phyloP scores from a whole-genome alignment of 2,797 vertebrate genomes.

The Streptopelia turtur region DNA sequence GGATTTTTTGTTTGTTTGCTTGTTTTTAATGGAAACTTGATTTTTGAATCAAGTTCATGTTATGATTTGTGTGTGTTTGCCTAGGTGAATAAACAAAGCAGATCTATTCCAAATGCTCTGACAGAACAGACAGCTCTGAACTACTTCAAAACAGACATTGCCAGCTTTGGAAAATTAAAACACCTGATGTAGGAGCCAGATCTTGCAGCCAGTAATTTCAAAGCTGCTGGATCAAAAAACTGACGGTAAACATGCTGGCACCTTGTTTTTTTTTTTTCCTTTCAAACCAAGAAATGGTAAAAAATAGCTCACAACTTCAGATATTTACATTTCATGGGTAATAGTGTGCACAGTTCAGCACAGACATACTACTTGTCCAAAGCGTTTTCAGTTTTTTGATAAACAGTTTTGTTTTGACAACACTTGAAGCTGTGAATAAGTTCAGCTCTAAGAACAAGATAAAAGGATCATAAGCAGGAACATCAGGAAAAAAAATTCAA shows the following conservation, averaged over 20 bases:
- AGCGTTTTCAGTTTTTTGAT: neutral
- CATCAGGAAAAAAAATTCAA: neutral
- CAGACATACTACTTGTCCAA: rapidly evolving
- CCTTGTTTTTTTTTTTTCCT: neutral
- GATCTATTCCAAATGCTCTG: neutral
- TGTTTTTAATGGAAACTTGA: neutral
- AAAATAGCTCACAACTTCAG: neutral
- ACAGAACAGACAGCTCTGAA: neutral
- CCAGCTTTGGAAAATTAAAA: neutral
- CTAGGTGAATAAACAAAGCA: neutral
- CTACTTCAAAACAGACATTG: neutral
- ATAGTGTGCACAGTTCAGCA: neutral
- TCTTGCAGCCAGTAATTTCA: neutral
- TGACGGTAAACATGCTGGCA: neutral
- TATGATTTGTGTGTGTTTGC: neutral
- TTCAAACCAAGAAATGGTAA: neutral
- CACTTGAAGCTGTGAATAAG: neutral
- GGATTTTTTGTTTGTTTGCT: too few species aligned
- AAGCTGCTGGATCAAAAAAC: neutral
- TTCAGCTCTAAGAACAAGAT: neutral
- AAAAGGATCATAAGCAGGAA: neutral
- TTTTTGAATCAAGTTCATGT: neutral
- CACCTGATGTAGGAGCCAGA: neutral
- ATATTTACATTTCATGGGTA: neutral
- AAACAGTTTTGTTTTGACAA: neutral